phyloP scores from a whole-genome alignment of 1,140 invertebrate genomes.

The Bilobella aurantiaca region DNA sequence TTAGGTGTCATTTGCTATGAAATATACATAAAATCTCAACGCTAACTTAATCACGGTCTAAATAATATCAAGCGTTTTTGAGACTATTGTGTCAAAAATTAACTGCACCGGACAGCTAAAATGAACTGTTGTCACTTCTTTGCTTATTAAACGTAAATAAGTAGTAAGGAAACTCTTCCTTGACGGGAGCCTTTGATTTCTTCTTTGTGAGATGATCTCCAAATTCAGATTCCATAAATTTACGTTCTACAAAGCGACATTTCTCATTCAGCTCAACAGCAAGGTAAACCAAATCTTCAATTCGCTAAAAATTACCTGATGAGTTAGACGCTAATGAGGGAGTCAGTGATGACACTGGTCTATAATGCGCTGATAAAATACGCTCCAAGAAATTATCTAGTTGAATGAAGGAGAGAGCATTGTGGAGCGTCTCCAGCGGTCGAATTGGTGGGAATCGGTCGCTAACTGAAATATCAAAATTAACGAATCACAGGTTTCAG shows the following conservation, averaged over 20 bases:
- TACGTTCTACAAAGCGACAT: no score
- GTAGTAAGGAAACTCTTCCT: conserved; percentile 42
- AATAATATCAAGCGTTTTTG: no score
- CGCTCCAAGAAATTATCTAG: conserved; percentile 45
- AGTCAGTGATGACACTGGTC: conserved; percentile 46
- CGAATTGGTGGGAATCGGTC: conserved; percentile 75
- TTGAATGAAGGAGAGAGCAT: conserved; percentile 80
- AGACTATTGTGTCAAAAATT: no score
- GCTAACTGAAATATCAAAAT: conserved; percentile 41
- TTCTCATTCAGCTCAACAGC: no score
- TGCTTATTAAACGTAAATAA: conserved; percentile 31
- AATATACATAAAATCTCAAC: no score
- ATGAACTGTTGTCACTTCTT: not conserved
- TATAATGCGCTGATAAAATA: conserved; percentile 26
- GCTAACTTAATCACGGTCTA: no score
- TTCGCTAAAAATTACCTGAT: no score
- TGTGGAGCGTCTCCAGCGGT: conserved; percentile 89
- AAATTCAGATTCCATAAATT: not conserved
- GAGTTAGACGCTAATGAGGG: conserved; percentile 42
- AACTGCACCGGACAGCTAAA: no score
- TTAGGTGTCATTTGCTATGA: no score
- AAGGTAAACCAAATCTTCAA: no score
- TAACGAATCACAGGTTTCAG: no score
- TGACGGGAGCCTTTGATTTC: conserved; percentile 52
- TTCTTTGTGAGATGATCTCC: conserved; percentile 39